Evolutionary conservation across 2,797 vertebrate genomes (phyloP), one percentile per base, ranked within the genome.

Genomic region (Gallinago solitaria): DNA sequence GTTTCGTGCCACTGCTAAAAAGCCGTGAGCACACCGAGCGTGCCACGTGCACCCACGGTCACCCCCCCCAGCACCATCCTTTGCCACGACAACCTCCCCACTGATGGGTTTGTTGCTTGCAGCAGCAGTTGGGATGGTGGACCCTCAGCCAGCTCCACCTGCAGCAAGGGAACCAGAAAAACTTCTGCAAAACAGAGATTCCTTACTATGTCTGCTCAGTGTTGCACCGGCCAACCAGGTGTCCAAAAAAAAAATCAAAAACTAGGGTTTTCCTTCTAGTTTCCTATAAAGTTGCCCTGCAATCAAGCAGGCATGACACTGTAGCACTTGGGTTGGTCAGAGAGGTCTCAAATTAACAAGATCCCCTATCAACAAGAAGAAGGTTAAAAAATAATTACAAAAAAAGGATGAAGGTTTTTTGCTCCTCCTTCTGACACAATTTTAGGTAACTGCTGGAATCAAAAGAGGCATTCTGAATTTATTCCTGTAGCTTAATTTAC

Each of bases 141-240:
- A 54, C 76, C 12, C 32, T 27, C 61, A 83, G 45, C 30, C 76
- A 91, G 30, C 18, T 77, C 16, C 25, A 47, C 50, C 45, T 48
- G 73, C 59, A 91, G 53, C 73, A 48, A 76, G 54, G 59, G 64
- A 94, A 80, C 39, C 78, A 81, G 50, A 63, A 73, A 75, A 65
- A 53, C 37, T 27, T 77, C 53, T 25, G n/a, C 45, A 30, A 77
- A 68, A 86, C 30, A 39, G 25, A 59, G 16, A 79, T 56, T 74
- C 47, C 30, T 83, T 39, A 8, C 41, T 80, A 37, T 9, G 39
- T 63, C 68, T 91, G 41, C 48, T 47, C 68, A 57, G 43, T 9
- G 41, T 48, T 7, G 2, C 43, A n/a, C 32, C 19, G 48, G 53
- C 48, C 39, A 19, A 39, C 12, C 61, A 39, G 27, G 10, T 28